These are phyloP conservation scores for Myathropa florea DNA, from an alignment of 2,888 invertebrate species.

Conservation along the genomic window DNA sequence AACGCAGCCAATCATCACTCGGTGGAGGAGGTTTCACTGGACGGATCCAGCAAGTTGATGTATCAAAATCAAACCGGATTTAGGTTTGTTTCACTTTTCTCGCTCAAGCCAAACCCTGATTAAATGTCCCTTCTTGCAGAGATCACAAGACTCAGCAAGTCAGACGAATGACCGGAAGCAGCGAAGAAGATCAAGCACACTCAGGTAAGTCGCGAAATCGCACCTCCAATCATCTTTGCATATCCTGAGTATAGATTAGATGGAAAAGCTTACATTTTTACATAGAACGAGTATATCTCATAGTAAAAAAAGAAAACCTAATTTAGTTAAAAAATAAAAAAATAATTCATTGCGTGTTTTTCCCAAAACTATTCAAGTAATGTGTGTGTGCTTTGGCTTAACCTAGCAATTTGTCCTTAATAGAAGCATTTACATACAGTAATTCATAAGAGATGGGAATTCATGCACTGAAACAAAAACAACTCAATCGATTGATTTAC, in stretches of 20 bases:
- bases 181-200: constrained; percentile 89
- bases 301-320: too few relatives aligned
- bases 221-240: too few relatives aligned
- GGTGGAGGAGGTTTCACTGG: constrained; percentile 90
- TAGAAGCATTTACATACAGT: constrained; percentile 34
- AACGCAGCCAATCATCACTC: constrained; percentile 86
- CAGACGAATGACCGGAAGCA: constrained; percentile 87
- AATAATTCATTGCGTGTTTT: constrained; percentile 60
- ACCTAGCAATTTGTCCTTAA: constrained; percentile 26
- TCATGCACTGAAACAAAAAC: constrained; percentile 51
- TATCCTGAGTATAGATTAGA: not conserved
- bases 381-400: constrained; percentile 55
- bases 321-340: not conserved
- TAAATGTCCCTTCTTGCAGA: constrained; percentile 81
- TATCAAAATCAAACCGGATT: constrained; percentile 86
- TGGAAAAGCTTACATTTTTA: not conserved
- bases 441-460: constrained; percentile 27
- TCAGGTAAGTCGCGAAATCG: constrained; percentile 83
- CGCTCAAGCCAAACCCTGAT: not conserved
- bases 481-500: not conserved
- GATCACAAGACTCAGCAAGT: constrained; percentile 90
- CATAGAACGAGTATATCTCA: too few relatives aligned
- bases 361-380: constrained; percentile 40
- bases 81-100: constrained; percentile 83
- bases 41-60: constrained; percentile 91